Evolutionary conservation across 2,797 vertebrate genomes (phyloP).

Genomic region (Fratercula arctica): DNA sequence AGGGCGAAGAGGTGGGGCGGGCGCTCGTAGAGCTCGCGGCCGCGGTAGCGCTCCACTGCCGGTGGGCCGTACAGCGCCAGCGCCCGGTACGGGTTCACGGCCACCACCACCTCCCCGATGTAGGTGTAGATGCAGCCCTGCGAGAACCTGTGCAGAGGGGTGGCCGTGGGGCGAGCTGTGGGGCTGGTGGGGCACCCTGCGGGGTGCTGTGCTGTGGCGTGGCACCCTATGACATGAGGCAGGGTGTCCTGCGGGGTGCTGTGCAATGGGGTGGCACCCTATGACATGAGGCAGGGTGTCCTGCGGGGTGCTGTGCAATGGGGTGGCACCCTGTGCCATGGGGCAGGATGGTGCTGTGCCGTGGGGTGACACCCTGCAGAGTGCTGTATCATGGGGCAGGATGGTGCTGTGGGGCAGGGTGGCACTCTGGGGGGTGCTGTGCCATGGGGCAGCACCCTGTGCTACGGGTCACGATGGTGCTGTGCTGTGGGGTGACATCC

Average conservation of each 20-base stretch:
- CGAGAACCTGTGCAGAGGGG: conserved; percentile 79
- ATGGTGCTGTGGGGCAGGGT: not conserved
- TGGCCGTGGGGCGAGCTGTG: not conserved
- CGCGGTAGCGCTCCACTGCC: conserved; percentile 83
- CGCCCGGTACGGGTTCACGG: conserved; percentile 88
- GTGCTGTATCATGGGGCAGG: not conserved
- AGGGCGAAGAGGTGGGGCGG: conserved; percentile 91
- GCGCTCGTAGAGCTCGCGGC: conserved; percentile 90
- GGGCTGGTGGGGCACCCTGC: not conserved
- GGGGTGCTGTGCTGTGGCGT: not conserved
- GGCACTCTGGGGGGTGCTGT: not conserved
- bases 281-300: no score
- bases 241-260: no score
- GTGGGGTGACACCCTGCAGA: not conserved
- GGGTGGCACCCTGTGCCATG: not conserved
- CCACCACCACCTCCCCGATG: conserved; percentile 94
- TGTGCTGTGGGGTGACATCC: no score
- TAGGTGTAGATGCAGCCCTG: conserved; percentile 91
- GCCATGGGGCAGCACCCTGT: not conserved
- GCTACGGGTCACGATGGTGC: no score
- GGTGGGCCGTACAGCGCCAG: conserved; percentile 86
- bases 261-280: not conserved
- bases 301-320: not conserved
- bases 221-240: not conserved
- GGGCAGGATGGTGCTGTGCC: not conserved